A percentile compares a stretch with the other conserved stretches of the same genome.
phyloP scores from a whole-genome alignment of 2,888 invertebrate species.

The Meandrusa payeni region DNA sequence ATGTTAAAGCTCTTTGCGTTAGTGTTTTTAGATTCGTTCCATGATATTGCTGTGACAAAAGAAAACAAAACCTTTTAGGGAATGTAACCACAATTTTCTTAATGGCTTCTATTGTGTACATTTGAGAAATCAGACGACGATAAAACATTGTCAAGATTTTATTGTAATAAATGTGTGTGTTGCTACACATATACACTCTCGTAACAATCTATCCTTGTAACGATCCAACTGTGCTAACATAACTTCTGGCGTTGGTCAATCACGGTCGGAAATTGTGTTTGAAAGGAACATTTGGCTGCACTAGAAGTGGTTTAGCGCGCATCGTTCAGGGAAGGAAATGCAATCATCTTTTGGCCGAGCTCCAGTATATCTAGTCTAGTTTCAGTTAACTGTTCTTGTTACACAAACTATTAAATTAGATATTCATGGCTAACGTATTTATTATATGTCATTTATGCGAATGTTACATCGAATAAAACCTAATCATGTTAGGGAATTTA shows the following conservation, averaged over 20 bases:
- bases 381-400: conserved; percentile 2
- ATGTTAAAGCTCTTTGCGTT: conserved; percentile 13
- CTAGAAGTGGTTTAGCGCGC: conserved; percentile 3
- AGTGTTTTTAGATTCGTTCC: conserved; percentile 23
- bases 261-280: conserved; percentile 1
- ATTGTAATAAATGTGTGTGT: not conserved
- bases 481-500: too few species aligned
- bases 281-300: conserved; percentile 2
- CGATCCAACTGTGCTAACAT: conserved; percentile 1
- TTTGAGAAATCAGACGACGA: conserved; percentile 2
- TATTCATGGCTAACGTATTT: too few species aligned
- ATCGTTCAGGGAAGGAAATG: conserved; percentile 11
- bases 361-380: conserved; percentile 8
- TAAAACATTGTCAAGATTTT: conserved; percentile 1
- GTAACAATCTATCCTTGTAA: too few species aligned
- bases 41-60: conserved; percentile 10
- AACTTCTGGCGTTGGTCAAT: conserved; percentile 2
- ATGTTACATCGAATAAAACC: too few species aligned
- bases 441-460: too few species aligned
- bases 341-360: conserved; percentile 14
- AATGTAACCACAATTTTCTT: conserved; percentile 15
- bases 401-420: conserved; percentile 8
- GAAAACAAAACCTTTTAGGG: conserved; percentile 15
- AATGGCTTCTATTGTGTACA: conserved; percentile 13
- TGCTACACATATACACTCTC: too few species aligned